Evolutionary conservation across 2,797 vertebrate species (phyloP).

Genomic region (Odontamblyopus lacepedii): DNA sequence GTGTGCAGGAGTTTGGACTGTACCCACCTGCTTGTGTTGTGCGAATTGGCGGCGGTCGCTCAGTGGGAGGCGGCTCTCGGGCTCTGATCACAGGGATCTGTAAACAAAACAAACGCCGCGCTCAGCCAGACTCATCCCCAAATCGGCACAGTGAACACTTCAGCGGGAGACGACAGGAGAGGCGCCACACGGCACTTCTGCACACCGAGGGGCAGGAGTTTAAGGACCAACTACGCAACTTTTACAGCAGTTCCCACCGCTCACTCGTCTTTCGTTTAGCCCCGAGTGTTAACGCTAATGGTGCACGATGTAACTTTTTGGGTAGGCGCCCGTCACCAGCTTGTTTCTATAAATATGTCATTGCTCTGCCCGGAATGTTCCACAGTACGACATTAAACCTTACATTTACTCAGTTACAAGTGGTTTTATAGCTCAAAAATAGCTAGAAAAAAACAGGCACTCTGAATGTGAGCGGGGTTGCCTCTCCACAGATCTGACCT

Average conservation of each 20-base stretch:
- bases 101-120: constrained; percentile 32
- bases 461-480: too few relatives aligned
- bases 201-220: background rate
- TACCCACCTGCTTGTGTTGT: constrained; percentile 27
- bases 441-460: too few relatives aligned
- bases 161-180: background rate
- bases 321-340: too few relatives aligned
- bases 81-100: constrained; percentile 42
- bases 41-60: constrained; percentile 9
- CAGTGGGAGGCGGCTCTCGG: constrained; percentile 5
- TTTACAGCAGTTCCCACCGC: too few relatives aligned
- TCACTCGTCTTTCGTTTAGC: background rate
- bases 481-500: too few relatives aligned
- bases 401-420: too few relatives aligned
- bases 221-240: background rate
- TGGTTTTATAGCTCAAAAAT: too few relatives aligned
- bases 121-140: constrained; percentile 21
- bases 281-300: background rate
- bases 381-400: too few relatives aligned
- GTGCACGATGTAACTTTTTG: too few relatives aligned
- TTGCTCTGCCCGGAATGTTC: too few relatives aligned
- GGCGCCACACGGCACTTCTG: background rate
- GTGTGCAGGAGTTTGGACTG: background rate
- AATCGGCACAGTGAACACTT: background rate
- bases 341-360: too few relatives aligned